Conservation (phyloP, 2,888 invertebrate species). For the Eutolmus rufibarbis region DNA sequence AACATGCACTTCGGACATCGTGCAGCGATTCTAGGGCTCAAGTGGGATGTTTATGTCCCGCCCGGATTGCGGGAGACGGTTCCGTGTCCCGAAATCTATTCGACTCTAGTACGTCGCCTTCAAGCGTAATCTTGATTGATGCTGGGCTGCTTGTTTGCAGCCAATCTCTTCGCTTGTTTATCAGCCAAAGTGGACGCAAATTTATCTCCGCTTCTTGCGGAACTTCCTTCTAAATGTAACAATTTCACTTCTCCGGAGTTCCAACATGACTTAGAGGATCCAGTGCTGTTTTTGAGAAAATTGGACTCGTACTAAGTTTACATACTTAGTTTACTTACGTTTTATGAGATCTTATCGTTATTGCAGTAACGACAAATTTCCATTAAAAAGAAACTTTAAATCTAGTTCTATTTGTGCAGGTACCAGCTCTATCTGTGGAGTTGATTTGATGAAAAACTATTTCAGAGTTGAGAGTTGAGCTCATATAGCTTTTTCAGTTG, state of each 20-base stretch:
- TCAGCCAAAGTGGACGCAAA: not conserved
- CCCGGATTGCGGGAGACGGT: not conserved
- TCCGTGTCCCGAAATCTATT: not conserved
- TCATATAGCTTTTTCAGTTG: no score
- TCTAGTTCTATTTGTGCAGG: no score
- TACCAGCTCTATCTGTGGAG: no score
- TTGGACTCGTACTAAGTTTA: not conserved
- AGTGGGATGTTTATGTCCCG: not conserved
- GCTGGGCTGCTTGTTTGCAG: conserved; percentile 10
- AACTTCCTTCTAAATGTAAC: not conserved
- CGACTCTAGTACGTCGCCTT: not conserved
- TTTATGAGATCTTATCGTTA: no score
- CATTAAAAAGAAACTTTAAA: no score
- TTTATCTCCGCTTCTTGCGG: not conserved
- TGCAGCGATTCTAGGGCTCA: not conserved
- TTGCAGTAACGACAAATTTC: no score
- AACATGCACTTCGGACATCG: not conserved
- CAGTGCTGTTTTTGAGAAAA: not conserved
- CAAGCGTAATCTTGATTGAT: conserved; percentile 28
- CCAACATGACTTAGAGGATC: not conserved
- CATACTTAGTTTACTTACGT: no score
- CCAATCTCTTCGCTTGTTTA: not conserved
- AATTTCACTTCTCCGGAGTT: not conserved
- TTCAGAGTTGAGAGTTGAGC: no score
- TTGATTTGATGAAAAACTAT: no score